phyloP scores from a whole-genome alignment of 2,888 invertebrate species.

The Amphipoea lucens region DNA sequence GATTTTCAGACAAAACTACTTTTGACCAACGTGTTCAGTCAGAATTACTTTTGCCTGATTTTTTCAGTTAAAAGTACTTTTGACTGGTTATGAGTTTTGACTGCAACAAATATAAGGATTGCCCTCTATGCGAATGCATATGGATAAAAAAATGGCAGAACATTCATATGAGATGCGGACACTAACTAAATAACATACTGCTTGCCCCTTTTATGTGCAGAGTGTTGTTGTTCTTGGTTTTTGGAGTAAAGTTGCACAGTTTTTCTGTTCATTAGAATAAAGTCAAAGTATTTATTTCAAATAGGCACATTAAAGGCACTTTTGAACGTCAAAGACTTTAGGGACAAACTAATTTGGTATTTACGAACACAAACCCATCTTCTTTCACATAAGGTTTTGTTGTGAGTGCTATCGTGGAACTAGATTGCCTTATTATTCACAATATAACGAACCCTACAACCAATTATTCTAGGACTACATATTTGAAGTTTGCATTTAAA shows the following conservation, averaged over 20 bases:
- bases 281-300: no score
- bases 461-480: background rate
- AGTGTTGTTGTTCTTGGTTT: background rate
- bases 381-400: background rate
- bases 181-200: background rate
- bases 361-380: background rate
- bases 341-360: background rate
- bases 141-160: background rate
- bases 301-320: no score
- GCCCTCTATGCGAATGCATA: background rate
- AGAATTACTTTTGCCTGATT: no score
- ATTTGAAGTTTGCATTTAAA: background rate
- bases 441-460: background rate
- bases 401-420: background rate
- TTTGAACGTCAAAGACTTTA: background rate
- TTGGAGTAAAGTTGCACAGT: background rate
- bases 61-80: no score
- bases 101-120: no score
- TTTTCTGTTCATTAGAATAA: background rate
- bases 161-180: background rate
- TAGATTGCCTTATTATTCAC: background rate
- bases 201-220: background rate
- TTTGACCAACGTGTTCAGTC: no score
- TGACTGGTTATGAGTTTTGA: no score
- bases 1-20: no score